phyloP scores from a whole-genome alignment of 2,113 vertebrate genomes.

The Amphiprion percula region DNA sequence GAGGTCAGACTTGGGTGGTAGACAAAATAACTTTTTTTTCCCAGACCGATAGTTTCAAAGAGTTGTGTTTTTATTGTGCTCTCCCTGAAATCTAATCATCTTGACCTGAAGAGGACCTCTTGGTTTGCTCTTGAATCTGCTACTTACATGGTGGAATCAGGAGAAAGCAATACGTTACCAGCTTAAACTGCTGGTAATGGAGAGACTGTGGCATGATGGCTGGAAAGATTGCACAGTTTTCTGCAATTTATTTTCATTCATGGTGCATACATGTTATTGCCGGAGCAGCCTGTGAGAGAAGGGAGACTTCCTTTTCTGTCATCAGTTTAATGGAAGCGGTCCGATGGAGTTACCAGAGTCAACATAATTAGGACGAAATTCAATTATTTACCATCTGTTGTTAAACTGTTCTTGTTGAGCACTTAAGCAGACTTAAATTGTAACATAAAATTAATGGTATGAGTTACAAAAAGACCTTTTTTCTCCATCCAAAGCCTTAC shows the following conservation, averaged over 20 bases:
- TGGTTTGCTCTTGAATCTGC: slow-evolving; percentile 24
- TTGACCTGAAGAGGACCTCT: slow-evolving; percentile 49
- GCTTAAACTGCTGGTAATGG: slow-evolving; percentile 31
- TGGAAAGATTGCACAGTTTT: slow-evolving; percentile 50
- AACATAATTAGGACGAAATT: slow-evolving; percentile 56
- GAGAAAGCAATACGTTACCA: slow-evolving; percentile 40
- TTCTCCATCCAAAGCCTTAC: slow-evolving; percentile 21
- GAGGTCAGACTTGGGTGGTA: slow-evolving; percentile 37
- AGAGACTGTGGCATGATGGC: slow-evolving; percentile 24
- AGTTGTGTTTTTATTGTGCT: slow-evolving; percentile 38
- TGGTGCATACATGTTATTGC: slow-evolving; percentile 29
- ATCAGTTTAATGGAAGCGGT: slow-evolving; percentile 50
- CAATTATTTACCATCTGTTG: slow-evolving; percentile 58
- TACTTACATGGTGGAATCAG: slow-evolving; percentile 34
- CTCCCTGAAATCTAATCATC: slow-evolving; percentile 59
- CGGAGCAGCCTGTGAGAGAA: slow-evolving; percentile 10
- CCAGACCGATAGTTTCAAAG: slow-evolving; percentile 36
- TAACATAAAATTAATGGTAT: slow-evolving; percentile 27
- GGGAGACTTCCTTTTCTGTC: slow-evolving; percentile 44
- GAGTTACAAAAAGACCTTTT: slow-evolving; percentile 31
- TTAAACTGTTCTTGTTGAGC: slow-evolving; percentile 43
- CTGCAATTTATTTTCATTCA: slow-evolving; percentile 55
- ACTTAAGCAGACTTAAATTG: slow-evolving; percentile 46
- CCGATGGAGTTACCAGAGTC: slow-evolving; percentile 65
- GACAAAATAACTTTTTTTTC: slow-evolving; percentile 43